Base-by-base conservation (phyloP, 1,140 invertebrate species). In the Ephestia elutella region DNA sequence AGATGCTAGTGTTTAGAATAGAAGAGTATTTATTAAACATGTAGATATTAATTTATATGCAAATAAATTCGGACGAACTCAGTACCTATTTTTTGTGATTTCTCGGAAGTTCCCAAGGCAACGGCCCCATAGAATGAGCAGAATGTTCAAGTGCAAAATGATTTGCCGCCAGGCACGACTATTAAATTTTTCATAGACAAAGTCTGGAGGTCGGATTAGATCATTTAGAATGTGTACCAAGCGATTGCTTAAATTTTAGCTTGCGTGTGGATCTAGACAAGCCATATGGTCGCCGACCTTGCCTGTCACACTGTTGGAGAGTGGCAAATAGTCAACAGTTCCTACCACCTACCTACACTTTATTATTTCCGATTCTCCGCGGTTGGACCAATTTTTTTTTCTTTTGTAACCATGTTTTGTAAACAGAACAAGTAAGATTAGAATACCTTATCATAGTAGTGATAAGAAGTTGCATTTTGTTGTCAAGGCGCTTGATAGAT, bases 211-310 rank as follows among this genome's bases (percentile, higher is more conserved):
- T 50, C 49, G 9, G 49, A 25, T 19, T 50, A 50, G 49, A 50
- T 50, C 19, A 25, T 25, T 50, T 50, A 21, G 9, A 50, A 25
- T 13, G 19, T 53, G 19, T 50, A 50, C 18, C 19, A n/a, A 50
- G 13, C 49, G 20, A 53, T 53, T 53, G 18, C 19, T 21, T 53
- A 53, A 21, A 5, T 21, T 53, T 53, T 21, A 15, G 62, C 56
- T 69, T 51, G 58, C 57, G 60, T 62, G 56, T 28, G 7, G 30
- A 57, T 20, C 60, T 63, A 72, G 63, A 63, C 65, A 73, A 59
- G 66, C 73, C 73, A 76, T 73, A 76, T 76, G 73, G 73, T 71
- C 71, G 69, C 32, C 67, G 73, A 73, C 73, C 73, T 76, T 76
- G 73, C 55, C 64, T 66, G 59, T 30, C 55, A 11, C 25, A n/a